These are phyloP conservation scores for Garrulus glandarius DNA, from an alignment of 2,797 vertebrate genomes.

Conservation along the genomic window DNA sequence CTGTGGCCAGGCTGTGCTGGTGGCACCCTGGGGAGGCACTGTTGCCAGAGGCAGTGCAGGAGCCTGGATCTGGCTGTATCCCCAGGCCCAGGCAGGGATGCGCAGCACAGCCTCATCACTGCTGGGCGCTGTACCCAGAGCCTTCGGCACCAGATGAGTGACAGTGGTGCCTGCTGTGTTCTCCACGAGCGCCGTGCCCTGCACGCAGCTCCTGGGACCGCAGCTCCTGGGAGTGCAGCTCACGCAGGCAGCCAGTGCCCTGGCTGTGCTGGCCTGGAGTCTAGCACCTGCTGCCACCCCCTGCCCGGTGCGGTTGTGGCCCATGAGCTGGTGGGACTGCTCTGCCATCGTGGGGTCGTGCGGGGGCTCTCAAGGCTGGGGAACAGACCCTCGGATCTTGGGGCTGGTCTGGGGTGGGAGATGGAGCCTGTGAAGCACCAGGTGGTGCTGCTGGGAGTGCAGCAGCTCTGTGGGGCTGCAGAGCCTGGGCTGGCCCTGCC, in stretches of 20 bases:
- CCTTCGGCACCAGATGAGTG: rapidly evolving
- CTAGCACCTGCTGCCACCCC: rapidly evolving
- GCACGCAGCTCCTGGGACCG: neutral
- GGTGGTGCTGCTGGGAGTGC: neutral
- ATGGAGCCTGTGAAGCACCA: neutral
- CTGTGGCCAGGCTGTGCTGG: rapidly evolving
- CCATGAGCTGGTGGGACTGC: rapidly evolving
- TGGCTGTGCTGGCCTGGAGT: neutral
- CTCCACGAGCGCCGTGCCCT: rapidly evolving
- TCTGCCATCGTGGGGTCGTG: rapidly evolving
- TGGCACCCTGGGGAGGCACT: neutral
- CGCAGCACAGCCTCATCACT: neutral
- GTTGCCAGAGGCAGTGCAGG: rapidly evolving
- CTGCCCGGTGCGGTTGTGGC: rapidly evolving
- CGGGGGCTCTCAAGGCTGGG: neutral
- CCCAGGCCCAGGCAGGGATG: rapidly evolving
- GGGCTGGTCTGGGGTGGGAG: neutral
- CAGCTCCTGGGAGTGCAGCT: neutral
- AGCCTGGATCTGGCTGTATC: neutral
- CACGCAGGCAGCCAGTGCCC: too few relatives aligned
- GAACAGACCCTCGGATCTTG: neutral
- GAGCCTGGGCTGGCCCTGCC: neutral
- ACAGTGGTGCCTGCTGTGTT: rapidly evolving
- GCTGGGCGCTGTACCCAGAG: rapidly evolving
- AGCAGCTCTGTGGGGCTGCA: neutral